Evolutionary conservation across 2,113 vertebrate species (phyloP).

Genomic region (Triplophysa siluroides): DNA sequence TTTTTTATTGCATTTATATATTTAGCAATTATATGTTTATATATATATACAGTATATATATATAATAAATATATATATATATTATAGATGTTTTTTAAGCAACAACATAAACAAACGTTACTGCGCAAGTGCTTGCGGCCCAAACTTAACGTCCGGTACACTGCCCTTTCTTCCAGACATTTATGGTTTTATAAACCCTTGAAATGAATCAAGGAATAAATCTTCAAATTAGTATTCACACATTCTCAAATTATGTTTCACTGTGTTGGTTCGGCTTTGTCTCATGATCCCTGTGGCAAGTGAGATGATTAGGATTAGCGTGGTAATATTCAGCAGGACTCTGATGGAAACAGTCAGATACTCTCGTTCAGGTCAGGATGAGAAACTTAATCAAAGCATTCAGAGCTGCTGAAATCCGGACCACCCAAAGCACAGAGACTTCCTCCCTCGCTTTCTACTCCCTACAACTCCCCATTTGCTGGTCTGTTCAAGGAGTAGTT

Average conservation of each 20-base stretch:
- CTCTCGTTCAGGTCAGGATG: background rate
- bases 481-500: background rate
- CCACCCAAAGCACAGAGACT: background rate
- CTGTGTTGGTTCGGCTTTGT: background rate
- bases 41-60: too few relatives aligned
- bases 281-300: conserved; percentile 1
- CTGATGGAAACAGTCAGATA: conserved; percentile 39
- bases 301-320: conserved; percentile 38
- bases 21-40: too few relatives aligned
- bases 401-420: background rate
- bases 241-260: background rate
- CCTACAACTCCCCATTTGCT: background rate
- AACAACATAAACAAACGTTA: too few relatives aligned
- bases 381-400: background rate
- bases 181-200: too few relatives aligned
- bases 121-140: too few relatives aligned
- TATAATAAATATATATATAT: too few relatives aligned
- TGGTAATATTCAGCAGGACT: conserved; percentile 34
- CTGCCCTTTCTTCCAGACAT: too few relatives aligned
- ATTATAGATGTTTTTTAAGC: too few relatives aligned
- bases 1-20: too few relatives aligned
- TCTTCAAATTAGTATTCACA: too few relatives aligned
- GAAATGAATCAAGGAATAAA: too few relatives aligned
- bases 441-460: background rate
- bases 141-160: too few relatives aligned